Evolutionary conservation across 2,797 vertebrate genomes (phyloP), one percentile per base, ranked within the genome.

Genomic region (Lacerta bilineata): DNA sequence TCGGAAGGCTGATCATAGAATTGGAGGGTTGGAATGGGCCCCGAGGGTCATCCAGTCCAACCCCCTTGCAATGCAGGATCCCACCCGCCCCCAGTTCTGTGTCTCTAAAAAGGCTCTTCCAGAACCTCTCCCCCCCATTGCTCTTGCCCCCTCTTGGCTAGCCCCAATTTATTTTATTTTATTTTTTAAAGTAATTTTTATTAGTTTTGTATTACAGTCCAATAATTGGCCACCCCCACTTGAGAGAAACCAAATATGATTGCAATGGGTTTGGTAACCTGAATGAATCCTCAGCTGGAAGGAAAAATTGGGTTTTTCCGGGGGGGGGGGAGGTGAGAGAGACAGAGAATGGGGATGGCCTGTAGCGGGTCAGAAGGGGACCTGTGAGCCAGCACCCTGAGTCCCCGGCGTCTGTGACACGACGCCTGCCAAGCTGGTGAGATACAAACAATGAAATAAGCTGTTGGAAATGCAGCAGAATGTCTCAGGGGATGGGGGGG

Each of bases 381-480:
- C 50, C 50, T 13, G 39, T 4, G 6, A 68, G 59, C 75, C 8
- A 13, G 46, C n/a, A 3, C 55, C 36, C 39, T 23, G 3, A 66
- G 9, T 64, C 78, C 68, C 25, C 33, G 0, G 64, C 1, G n/a
- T 29, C 76, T 50, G 4, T 2, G 36, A 9, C 8, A 39, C 1
- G 5, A 20, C 15, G 59, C 61, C 33, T 78, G 92, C 92, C 92
- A 76, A 90, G 91, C 29, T 13, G 88, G 88, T 93, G 64, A 33
- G 79, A 75, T 43, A 1, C 1, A 2, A 46, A 66, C 41, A 89
- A 91, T 94, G 94, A 95, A 92, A 94, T 95, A 90, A 94, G 89
- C 87, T 79, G 92, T 92, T 91, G 92, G 92, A 89, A 92, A 81
- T 92, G 91, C 64, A 43, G 77, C 78, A 84, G 78, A 55, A 83